Conservation (phyloP, 2,113 vertebrate species). For the Toxotes jaculatrix region DNA sequence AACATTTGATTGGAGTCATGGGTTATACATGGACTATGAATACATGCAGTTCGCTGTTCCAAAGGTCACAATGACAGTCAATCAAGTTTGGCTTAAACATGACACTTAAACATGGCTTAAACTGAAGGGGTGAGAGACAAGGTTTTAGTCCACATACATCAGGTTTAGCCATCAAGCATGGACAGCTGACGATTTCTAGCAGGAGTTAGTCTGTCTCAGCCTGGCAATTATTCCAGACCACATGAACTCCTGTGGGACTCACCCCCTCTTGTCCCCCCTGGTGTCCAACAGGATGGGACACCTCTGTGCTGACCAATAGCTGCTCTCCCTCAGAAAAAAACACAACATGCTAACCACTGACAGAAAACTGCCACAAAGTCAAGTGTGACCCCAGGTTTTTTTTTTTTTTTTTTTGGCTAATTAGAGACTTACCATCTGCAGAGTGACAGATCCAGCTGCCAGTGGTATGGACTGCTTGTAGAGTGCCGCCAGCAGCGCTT, state of each 20-base stretch:
- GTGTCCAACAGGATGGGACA: slow-evolving; percentile 63
- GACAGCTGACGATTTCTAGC: slow-evolving; percentile 36
- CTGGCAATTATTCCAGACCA: slow-evolving; percentile 33
- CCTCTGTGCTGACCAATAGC: slow-evolving; percentile 74
- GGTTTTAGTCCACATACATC: slow-evolving; percentile 51
- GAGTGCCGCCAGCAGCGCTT: slow-evolving; percentile 81
- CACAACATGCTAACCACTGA: slow-evolving; percentile 63
- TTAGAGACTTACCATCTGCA: slow-evolving; percentile 86
- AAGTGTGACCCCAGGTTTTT: neutral
- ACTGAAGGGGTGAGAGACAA: slow-evolving; percentile 16
- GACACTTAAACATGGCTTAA: no score
- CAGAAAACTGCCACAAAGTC: slow-evolving; percentile 34
- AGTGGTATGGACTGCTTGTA: slow-evolving; percentile 82
- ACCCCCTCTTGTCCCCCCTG: slow-evolving; percentile 74
- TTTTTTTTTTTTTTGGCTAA: neutral
- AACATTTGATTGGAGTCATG: neutral
- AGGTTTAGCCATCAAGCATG: slow-evolving; percentile 44
- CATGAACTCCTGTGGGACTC: slow-evolving; percentile 69
- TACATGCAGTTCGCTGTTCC: neutral
- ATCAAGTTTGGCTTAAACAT: slow-evolving; percentile 12
- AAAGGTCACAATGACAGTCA: slow-evolving; percentile 11
- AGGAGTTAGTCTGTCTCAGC: slow-evolving; percentile 63
- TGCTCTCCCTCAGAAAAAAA: slow-evolving; percentile 81
- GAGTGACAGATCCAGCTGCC: slow-evolving; percentile 73
- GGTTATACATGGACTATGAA: slow-evolving; percentile 20